These are phyloP conservation scores for Xiphophorus couchianus DNA, from an alignment of 2,113 vertebrate species.

Conservation along the genomic window DNA sequence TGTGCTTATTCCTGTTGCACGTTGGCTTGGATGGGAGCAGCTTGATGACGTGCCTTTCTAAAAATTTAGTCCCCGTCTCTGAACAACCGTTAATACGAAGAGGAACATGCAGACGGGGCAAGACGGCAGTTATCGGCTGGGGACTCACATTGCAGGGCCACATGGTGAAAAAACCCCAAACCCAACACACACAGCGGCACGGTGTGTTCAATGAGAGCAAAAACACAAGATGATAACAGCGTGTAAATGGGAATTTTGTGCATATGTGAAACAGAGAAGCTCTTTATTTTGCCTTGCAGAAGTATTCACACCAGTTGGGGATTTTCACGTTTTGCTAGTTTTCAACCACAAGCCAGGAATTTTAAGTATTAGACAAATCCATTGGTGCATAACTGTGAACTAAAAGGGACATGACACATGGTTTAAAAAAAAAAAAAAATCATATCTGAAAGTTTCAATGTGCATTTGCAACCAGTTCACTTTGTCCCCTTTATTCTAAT, in stretches of 20 bases:
- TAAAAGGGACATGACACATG: not conserved
- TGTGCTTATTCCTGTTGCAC: conserved; percentile 73
- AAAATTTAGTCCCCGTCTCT: conserved; percentile 5
- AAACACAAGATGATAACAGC: conserved; percentile 49
- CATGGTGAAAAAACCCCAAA: conserved; percentile 42
- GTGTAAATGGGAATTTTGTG: conserved; percentile 32
- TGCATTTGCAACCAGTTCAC: not conserved
- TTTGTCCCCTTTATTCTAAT: not conserved
- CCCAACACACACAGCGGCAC: conserved; percentile 59
- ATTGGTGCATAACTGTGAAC: not conserved
- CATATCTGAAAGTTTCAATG: not conserved
- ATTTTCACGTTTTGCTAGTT: not conserved
- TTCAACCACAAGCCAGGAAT: not conserved
- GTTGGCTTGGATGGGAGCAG: conserved; percentile 41
- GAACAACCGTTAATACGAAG: conserved; percentile 28
- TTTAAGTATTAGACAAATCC: not conserved
- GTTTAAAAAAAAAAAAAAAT: not conserved
- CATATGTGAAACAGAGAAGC: not conserved
- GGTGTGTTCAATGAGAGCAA: conserved; percentile 42
- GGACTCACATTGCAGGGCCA: conserved; percentile 41
- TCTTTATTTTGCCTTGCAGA: not conserved
- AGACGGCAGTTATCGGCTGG: conserved; percentile 74
- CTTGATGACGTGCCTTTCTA: conserved; percentile 16
- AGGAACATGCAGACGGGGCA: conserved; percentile 11
- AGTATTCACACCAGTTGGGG: not conserved